phyloP scores from a whole-genome alignment of 2,797 vertebrate species.

The Lerista edwardsae region DNA sequence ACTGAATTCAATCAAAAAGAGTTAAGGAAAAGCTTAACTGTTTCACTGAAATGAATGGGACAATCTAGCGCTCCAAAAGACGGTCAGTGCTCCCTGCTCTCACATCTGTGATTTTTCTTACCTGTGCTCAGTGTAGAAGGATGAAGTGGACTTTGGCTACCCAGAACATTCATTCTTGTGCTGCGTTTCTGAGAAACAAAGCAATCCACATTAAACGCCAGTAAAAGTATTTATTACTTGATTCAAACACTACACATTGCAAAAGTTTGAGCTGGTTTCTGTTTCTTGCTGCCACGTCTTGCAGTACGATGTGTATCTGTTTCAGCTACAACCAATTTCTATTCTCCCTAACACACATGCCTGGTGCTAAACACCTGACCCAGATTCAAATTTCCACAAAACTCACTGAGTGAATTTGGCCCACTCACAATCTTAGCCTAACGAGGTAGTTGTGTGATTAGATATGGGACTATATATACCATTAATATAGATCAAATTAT shows the following conservation, averaged over 20 bases:
- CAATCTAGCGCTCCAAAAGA: not conserved
- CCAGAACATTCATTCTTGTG: conserved; percentile 92
- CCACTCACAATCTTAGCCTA: no score
- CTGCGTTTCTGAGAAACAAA: conserved; percentile 88
- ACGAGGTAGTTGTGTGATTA: not conserved
- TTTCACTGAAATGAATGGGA: not conserved
- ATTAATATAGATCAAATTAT: no score
- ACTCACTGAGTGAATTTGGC: not conserved
- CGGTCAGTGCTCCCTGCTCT: no score
- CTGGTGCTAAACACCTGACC: conserved; percentile 52
- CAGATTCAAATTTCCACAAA: not conserved
- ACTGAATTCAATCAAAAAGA: not conserved
- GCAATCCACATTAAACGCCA: conserved; percentile 59
- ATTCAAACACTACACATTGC: not conserved
- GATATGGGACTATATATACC: no score
- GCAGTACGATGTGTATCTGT: conserved; percentile 49
- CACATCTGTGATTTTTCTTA: conserved; percentile 64
- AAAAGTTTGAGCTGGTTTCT: not conserved
- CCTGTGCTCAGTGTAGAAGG: conserved; percentile 91
- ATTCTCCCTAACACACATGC: conserved; percentile 61
- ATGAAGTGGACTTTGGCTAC: conserved; percentile 92
- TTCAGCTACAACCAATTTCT: conserved; percentile 62
- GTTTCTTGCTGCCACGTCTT: not conserved
- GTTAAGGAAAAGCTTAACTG: not conserved
- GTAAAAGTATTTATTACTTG: conserved; percentile 44